Evolutionary conservation across 2,113 vertebrate genomes (phyloP).

Genomic region (Halichoeres trimaculatus): DNA sequence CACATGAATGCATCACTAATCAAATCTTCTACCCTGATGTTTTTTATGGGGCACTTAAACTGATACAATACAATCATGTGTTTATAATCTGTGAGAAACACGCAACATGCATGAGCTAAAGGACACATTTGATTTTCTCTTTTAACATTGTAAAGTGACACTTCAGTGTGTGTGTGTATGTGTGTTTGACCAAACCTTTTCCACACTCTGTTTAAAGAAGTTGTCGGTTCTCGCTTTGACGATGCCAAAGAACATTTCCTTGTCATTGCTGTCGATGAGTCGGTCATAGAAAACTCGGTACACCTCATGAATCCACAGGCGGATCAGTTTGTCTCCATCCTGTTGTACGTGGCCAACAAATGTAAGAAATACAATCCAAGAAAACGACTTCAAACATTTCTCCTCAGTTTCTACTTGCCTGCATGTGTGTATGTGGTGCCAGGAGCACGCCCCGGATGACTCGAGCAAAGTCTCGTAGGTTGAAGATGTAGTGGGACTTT

Average conservation of each 20-base stretch:
- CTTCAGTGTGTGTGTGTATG: too few relatives aligned
- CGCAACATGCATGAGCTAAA: too few relatives aligned
- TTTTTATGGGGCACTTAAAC: too few relatives aligned
- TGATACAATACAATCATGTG: too few relatives aligned
- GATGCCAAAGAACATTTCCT: constrained; percentile 88
- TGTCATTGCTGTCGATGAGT: constrained; percentile 88
- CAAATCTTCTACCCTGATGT: too few relatives aligned
- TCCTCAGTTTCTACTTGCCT: constrained; percentile 76
- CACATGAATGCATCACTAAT: too few relatives aligned
- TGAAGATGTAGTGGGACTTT: constrained; percentile 96
- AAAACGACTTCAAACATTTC: background rate
- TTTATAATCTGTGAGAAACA: too few relatives aligned
- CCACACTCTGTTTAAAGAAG: constrained; percentile 87
- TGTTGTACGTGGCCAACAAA: constrained; percentile 59
- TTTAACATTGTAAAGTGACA: too few relatives aligned
- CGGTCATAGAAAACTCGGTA: constrained; percentile 96
- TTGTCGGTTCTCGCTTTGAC: constrained; percentile 86
- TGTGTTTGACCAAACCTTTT: constrained; percentile 82
- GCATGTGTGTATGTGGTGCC: constrained; percentile 89
- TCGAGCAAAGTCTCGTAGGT: constrained; percentile 91
- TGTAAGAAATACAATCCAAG: background rate
- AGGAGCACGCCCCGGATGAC: constrained; percentile 91
- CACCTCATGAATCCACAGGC: constrained; percentile 95
- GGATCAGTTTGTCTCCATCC: constrained; percentile 91
- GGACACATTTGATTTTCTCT: too few relatives aligned